Percentiles rank a stretch among this genome's conserved stretches.
Evolutionary conservation across 1,140 invertebrate species (phyloP).

Genomic region (Drosophila jambulina): DNA sequence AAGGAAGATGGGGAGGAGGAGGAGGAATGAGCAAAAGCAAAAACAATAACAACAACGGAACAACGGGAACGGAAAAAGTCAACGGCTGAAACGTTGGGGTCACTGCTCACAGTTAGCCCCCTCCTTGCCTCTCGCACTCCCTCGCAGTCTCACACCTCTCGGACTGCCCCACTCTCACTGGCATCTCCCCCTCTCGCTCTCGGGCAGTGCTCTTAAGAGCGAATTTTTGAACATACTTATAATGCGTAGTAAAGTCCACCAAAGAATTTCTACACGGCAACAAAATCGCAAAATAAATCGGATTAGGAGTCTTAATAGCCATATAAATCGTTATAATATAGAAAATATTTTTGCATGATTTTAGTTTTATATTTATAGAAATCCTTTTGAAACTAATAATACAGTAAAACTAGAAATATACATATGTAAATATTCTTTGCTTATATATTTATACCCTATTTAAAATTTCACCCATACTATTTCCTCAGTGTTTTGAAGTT

Average conservation of each 20-base stretch:
- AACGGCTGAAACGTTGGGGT: slow-evolving; percentile 61
- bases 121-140: slow-evolving; percentile 13
- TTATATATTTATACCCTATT: too few relatives aligned
- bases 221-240: slow-evolving; percentile 40
- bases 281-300: background rate
- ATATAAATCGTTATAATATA: too few relatives aligned
- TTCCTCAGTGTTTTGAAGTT: slow-evolving; percentile 2
- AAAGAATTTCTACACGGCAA: slow-evolving; percentile 22
- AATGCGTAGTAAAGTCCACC: slow-evolving; percentile 31
- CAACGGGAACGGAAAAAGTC: slow-evolving; percentile 44
- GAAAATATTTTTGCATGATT: background rate
- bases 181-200: slow-evolving; percentile 14
- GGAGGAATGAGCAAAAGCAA: slow-evolving; percentile 22
- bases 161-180: slow-evolving; percentile 13
- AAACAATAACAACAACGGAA: slow-evolving; percentile 31
- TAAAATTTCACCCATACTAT: background rate
- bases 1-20: slow-evolving; percentile 11
- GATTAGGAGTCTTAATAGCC: background rate
- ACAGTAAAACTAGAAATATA: too few relatives aligned
- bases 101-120: slow-evolving; percentile 62
- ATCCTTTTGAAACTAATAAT: too few relatives aligned
- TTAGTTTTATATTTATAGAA: background rate
- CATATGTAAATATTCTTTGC: background rate
- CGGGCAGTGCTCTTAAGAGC: slow-evolving; percentile 13
- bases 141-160: slow-evolving; percentile 8